phyloP scores from a whole-genome alignment of 2,113 vertebrate genomes.

The Castor canadensis region DNA sequence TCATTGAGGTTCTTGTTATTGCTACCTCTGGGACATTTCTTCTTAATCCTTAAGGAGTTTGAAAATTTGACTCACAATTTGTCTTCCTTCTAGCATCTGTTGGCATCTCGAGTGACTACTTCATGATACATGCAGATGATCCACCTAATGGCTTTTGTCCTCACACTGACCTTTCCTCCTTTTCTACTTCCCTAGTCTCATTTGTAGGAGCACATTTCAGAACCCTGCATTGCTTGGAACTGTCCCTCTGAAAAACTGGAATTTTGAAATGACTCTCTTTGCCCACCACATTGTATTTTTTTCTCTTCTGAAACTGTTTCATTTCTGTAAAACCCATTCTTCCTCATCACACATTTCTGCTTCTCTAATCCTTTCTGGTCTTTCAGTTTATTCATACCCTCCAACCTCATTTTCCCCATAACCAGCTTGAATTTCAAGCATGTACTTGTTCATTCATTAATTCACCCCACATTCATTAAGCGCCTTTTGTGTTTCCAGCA shows the following conservation, averaged over 20 bases:
- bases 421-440: background rate
- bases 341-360: background rate
- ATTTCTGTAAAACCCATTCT: background rate
- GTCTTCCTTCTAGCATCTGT: background rate
- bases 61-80: background rate
- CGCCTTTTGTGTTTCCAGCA: background rate
- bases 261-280: slow-evolving; percentile 35
- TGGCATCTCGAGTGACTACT: background rate
- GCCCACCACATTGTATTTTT: background rate
- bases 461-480: background rate
- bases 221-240: background rate
- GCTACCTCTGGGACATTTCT: background rate
- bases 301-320: background rate
- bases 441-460: background rate
- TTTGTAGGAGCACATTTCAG: background rate
- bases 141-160: background rate
- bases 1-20: background rate
- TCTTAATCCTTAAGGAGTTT: background rate
- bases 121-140: background rate
- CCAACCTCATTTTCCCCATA: background rate
- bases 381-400: background rate
- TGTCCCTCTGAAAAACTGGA: background rate
- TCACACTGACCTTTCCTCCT: background rate
- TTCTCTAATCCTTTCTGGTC: background rate
- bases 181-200: background rate